phyloP scores from a whole-genome alignment of 2,797 vertebrate species.

The Cephalopachus bancanus region DNA sequence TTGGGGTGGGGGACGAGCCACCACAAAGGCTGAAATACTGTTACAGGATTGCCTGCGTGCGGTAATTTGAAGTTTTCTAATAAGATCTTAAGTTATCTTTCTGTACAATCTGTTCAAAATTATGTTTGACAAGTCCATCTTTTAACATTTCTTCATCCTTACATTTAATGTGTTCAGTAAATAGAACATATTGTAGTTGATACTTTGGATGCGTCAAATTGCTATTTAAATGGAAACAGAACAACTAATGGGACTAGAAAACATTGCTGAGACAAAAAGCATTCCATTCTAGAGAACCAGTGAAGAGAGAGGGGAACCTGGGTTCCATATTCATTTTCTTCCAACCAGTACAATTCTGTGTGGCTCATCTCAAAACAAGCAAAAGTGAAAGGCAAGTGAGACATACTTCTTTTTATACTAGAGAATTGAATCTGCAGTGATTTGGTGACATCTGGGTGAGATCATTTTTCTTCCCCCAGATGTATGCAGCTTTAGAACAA shows the following conservation, averaged over 20 bases:
- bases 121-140: not conserved
- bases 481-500: constrained; percentile 33
- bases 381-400: not conserved
- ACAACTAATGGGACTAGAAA: constrained; percentile 32
- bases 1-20: not conserved
- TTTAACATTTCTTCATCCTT: constrained; percentile 13
- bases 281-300: not conserved
- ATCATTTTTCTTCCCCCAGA: not conserved
- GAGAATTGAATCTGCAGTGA: not conserved
- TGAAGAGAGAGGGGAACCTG: not conserved
- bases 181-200: constrained; percentile 29
- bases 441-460: not conserved
- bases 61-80: constrained; percentile 65
- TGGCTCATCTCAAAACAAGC: constrained; percentile 52
- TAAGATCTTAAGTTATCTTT: constrained; percentile 61
- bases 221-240: constrained; percentile 41
- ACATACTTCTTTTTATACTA: not conserved
- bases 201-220: not conserved
- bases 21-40: not conserved
- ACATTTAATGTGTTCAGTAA: constrained; percentile 9
- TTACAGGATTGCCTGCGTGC: constrained; percentile 45
- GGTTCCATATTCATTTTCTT: constrained; percentile 8
- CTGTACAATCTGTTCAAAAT: constrained; percentile 65
- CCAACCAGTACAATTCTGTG: not conserved
- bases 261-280: not conserved